Evolutionary conservation across 37 sponge, comb jelly and placozoan genomes (phyloP), one percentile per base, ranked within the genome.

Genomic region (Mnemiopsis leidyi): DNA sequence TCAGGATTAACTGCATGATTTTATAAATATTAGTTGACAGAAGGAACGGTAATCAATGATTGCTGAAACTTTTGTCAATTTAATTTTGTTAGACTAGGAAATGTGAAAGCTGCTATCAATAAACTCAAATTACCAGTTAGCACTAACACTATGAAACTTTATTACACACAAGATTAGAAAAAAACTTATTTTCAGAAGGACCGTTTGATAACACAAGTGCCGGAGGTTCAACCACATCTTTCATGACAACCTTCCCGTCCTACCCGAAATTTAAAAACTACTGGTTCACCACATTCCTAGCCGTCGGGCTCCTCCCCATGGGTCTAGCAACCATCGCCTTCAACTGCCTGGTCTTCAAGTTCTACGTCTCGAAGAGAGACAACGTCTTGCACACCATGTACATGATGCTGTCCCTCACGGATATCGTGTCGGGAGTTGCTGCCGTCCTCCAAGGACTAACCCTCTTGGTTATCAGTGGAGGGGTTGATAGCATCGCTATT

Each of bases 311-410:
- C 24, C 40, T 85, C 25, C 90, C 90, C 39, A 40, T 40, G 90
- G 35, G 90, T n/a, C 5, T 85, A n/a, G 90, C 90, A 39, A 85
- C 61, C 90, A 40, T 40, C 90, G 24, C 36, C 61, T 40, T 85
- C 40, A 85, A 85, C 61, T 18, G 32, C 21, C 90, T 85, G 0
- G 61, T 85, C 40, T 85, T 85, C 35, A 77, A 33, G 90, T 85
- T 85, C 90, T 85, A 85, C 90, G 24, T 85, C 23, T 23, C 61
- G 21, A 85, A 85, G 48, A n/a, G 32, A 23, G 90, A 85, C 61
- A 85, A 85, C 90, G 36, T 85, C 90, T 61, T 85, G 2, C 90
- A 85, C 90, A 85, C 32, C 28, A 85, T 85, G 90, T 85, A 85
- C 90, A 85, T 85, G 90, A 85, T 85, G 90, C 30, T 85, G 26